phyloP scores from a whole-genome alignment of 2,888 invertebrate genomes.

The Scelioninae gen. 1 region DNA sequence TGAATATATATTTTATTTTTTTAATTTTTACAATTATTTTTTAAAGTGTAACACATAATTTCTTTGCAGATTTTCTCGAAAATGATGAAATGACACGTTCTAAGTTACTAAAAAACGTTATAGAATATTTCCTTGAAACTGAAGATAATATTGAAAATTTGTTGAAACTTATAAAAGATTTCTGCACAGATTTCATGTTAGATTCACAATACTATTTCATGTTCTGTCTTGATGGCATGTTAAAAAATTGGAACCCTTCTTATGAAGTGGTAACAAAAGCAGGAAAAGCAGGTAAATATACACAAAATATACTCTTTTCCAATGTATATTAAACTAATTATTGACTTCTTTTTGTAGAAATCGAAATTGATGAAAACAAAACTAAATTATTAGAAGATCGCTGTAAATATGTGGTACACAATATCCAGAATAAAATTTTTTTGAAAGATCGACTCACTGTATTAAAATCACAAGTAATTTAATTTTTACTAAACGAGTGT shows the following conservation, averaged over 20 bases:
- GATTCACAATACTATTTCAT: slow-evolving; percentile 81
- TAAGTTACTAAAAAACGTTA: slow-evolving; percentile 78
- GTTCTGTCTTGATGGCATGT: slow-evolving; percentile 81
- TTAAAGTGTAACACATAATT: not conserved
- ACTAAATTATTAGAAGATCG: slow-evolving; percentile 77
- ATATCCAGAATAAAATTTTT: slow-evolving; percentile 79
- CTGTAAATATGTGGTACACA: slow-evolving; percentile 79
- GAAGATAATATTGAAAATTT: slow-evolving; percentile 57
- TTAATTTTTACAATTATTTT: not conserved
- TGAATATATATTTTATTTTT: not conserved
- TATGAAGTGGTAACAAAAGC: slow-evolving; percentile 59
- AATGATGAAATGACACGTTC: slow-evolving; percentile 75
- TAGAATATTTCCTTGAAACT: slow-evolving; percentile 72
- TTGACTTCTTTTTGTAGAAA: slow-evolving; percentile 70
- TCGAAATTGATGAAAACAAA: slow-evolving; percentile 75
- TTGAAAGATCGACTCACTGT: slow-evolving; percentile 74
- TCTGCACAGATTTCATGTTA: slow-evolving; percentile 84
- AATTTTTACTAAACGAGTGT: not conserved
- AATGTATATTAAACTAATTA: not conserved
- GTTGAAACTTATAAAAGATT: slow-evolving; percentile 81
- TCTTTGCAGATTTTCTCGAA: slow-evolving; percentile 77
- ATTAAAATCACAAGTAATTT: slow-evolving; percentile 41
- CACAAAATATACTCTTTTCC: not conserved
- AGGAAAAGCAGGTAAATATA: slow-evolving; percentile 72
- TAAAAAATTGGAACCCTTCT: slow-evolving; percentile 84